These are phyloP conservation scores for Choristoneura fumiferana DNA, from an alignment of 1,140 invertebrate species.

Conservation along the genomic window DNA sequence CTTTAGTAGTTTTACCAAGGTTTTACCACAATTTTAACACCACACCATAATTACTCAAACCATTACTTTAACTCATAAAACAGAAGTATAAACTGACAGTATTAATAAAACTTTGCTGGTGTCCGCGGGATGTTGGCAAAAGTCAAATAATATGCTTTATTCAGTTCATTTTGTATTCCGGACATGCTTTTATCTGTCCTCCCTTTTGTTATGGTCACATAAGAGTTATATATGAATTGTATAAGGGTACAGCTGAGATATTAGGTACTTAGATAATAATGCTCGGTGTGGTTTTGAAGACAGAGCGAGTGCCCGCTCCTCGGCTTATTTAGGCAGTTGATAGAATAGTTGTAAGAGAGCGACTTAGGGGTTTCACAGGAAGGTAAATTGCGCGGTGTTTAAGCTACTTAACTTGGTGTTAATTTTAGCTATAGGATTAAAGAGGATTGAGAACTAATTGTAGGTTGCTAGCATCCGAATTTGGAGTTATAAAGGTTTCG, in stretches of 20 bases:
- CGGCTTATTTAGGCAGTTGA: conserved; percentile 17
- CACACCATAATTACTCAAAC: background rate
- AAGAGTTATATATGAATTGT: conserved; percentile 17
- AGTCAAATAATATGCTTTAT: conserved; percentile 26
- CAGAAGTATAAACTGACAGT: conserved; percentile 21
- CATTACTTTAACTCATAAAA: conserved; percentile 15
- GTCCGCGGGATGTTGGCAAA: conserved; percentile 15
- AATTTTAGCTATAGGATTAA: no score
- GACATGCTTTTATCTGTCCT: conserved; percentile 21
- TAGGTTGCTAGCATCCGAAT: no score
- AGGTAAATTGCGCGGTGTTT: background rate
- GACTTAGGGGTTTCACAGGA: background rate
- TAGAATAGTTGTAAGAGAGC: conserved; percentile 10
- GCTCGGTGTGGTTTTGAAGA: conserved; percentile 3
- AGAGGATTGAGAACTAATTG: no score
- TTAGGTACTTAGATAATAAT: conserved; percentile 11
- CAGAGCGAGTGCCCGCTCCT: conserved; percentile 1
- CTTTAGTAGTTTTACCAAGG: no score
- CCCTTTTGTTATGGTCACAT: conserved; percentile 19
- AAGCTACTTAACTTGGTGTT: background rate
- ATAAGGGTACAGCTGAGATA: conserved; percentile 11
- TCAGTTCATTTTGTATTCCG: conserved; percentile 25
- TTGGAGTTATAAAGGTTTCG: no score
- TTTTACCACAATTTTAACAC: background rate
- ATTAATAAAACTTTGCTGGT: conserved; percentile 23